Conservation (phyloP, 2,888 invertebrate species). For the Melieria crassipennis region DNA sequence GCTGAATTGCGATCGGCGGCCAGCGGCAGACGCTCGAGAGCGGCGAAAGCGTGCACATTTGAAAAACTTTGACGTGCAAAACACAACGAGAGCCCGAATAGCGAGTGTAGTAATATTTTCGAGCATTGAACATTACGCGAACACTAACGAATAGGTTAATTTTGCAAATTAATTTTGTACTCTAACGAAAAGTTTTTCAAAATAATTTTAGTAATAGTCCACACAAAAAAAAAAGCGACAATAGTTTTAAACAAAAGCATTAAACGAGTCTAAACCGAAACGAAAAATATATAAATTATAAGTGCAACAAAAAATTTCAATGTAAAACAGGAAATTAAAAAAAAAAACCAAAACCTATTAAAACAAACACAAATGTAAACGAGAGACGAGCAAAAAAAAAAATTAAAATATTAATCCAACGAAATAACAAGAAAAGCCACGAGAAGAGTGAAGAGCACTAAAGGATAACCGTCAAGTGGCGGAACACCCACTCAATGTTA, state of each 20-base stretch:
- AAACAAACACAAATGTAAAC: background rate
- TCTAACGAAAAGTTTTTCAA: slow-evolving; percentile 8
- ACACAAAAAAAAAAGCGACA: background rate
- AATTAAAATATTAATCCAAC: background rate
- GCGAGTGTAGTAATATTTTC: background rate
- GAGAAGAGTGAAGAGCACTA: slow-evolving; percentile 2
- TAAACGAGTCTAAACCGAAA: background rate
- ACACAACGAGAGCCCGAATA: slow-evolving; percentile 7
- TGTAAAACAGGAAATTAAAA: slow-evolving; percentile 4
- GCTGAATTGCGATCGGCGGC: slow-evolving; percentile 27
- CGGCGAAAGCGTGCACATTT: slow-evolving; percentile 55
- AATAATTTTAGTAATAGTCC: slow-evolving; percentile 9
- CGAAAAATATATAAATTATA: background rate
- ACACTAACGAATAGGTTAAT: no score
- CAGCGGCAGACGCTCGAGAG: slow-evolving; percentile 55
- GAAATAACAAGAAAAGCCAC: slow-evolving; percentile 4
- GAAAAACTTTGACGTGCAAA: slow-evolving; percentile 25
- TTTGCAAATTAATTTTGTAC: background rate
- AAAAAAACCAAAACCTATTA: slow-evolving; percentile 7
- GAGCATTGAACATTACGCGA: no score
- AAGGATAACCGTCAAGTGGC: background rate
- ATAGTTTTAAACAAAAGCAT: background rate
- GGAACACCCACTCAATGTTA: background rate
- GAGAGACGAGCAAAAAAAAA: background rate
- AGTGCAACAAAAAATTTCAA: background rate